phyloP scores from a whole-genome alignment of 2,113 vertebrate species.

The Upupa epops region DNA sequence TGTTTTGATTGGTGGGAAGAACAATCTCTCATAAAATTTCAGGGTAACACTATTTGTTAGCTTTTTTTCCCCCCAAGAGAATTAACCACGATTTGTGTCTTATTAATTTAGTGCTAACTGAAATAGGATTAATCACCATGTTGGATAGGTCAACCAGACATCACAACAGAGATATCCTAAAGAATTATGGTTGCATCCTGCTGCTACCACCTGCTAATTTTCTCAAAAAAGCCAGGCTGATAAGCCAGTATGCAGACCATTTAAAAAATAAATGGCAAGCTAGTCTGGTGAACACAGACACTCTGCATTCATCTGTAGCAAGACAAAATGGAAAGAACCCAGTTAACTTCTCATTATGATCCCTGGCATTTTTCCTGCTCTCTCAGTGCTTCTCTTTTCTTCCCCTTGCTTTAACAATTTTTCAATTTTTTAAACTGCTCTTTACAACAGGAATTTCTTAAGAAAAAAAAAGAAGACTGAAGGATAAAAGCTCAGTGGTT shows the following conservation, averaged over 20 bases:
- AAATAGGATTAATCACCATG: not conserved
- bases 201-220: not conserved
- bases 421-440: not conserved
- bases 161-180: not conserved
- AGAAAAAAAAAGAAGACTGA: too few species aligned
- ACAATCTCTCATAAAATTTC: not conserved
- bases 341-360: not conserved
- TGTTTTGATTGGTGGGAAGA: not conserved
- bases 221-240: accelerated
- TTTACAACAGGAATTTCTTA: not conserved
- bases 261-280: not conserved
- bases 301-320: not conserved
- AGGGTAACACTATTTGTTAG: not conserved
- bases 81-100: not conserved
- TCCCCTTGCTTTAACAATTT: not conserved
- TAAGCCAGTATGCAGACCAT: not conserved
- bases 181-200: not conserved
- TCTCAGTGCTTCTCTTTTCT: not conserved
- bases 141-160: not conserved
- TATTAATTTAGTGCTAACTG: not conserved
- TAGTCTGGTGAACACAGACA: constrained; percentile 21
- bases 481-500: not conserved
- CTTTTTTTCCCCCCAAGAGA: not conserved
- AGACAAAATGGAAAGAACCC: not conserved
- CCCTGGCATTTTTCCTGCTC: not conserved